Evolutionary conservation across 2,797 vertebrate genomes (phyloP), one percentile per base, ranked within the genome.

Genomic region (Acanthopagrus latus): DNA sequence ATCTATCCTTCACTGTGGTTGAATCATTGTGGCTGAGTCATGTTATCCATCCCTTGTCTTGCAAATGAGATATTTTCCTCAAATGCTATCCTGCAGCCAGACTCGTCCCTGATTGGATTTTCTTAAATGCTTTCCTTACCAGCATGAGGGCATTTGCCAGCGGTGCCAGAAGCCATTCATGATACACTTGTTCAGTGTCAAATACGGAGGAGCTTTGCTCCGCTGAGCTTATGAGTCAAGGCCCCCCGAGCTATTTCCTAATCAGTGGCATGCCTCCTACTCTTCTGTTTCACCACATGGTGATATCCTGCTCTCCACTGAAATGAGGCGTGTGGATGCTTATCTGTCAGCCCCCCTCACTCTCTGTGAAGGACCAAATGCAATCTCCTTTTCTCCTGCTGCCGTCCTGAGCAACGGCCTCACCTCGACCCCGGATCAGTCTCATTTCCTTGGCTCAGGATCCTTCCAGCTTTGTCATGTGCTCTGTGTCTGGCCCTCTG

Each of bases 151-250:
- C 63, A 59, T 64, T 77, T 82, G 85, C 85, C 76, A 79, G 63
- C 77, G 73, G 47, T 23, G 76, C 86, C 77, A 64, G 73, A 52
- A 85, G 86, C 75, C 76, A 70, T 86, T 75, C 27, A 52, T 41
- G 75, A 81, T 92, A 80, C 88, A 91, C 83, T 92, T 90, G 89
- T 89, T 93, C 81, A 76, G 83, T 90, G 88, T 93, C 89, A 88
- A 78, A 86, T 68, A 81, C 76, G 72, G 81, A 88, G 86, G 87
- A 68, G 63, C 68, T 80, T 44, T 76, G 79, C 86, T 90, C 80
- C 21, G 5, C 41, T 74, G 76, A 90, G 78, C 72, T 81, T 52
- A 79, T 92, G 91, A 93, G 87, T 93, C 89, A 89, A 84, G 74
- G 65, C 87, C 91, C 85, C 85, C 68, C 14, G 10, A 87, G 92